Percentiles rank a stretch among this genome's conserved stretches.
Conservation (phyloP, 2,113 vertebrate genomes). For the Oreochromis aureus region DNA sequence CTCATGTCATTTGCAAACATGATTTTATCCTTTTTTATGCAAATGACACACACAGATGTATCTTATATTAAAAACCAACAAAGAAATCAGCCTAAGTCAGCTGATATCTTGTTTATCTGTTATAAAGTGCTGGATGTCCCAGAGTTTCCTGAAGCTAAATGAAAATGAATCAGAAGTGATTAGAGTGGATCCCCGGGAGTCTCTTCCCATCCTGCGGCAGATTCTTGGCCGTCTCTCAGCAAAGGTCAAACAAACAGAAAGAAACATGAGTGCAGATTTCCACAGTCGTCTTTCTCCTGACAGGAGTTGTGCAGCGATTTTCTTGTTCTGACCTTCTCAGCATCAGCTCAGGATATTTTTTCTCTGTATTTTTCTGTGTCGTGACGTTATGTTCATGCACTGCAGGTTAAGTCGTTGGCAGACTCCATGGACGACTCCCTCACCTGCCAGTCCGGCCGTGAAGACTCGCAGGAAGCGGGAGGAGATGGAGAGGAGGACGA, state of each 20-base stretch:
- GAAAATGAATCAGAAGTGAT: neutral
- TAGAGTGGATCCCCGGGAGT: neutral
- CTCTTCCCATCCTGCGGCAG: neutral
- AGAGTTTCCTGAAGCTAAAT: neutral
- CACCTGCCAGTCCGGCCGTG: slow-evolving; percentile 78
- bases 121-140: neutral
- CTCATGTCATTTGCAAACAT: neutral
- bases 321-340: neutral
- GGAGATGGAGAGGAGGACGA: slow-evolving; percentile 66
- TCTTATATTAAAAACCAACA: neutral
- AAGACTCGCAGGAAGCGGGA: slow-evolving; percentile 73
- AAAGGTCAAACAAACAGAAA: neutral
- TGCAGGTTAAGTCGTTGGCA: slow-evolving; percentile 84
- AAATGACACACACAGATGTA: neutral
- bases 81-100: neutral
- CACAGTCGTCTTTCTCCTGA: neutral
- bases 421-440: slow-evolving; percentile 90
- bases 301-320: neutral
- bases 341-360: neutral
- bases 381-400: neutral
- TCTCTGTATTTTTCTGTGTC: neutral
- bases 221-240: neutral
- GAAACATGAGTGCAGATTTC: neutral
- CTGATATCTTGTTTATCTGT: neutral
- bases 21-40: neutral